These are phyloP conservation scores for Narcine bancroftii DNA, from an alignment of 2,113 vertebrate genomes.

Conservation along the genomic window DNA sequence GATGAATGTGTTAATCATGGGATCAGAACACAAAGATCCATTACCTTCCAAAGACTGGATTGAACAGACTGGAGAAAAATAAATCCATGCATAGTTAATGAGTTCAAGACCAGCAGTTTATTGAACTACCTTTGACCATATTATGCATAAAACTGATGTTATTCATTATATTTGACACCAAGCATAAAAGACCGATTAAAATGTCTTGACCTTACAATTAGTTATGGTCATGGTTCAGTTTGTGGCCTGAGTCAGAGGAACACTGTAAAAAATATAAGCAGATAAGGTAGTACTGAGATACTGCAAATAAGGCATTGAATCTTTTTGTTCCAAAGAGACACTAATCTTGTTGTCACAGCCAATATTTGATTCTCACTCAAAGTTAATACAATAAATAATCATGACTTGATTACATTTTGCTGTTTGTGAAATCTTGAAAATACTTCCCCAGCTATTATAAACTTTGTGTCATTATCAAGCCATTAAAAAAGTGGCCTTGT, in stretches of 20 bases:
- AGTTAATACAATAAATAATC: neutral
- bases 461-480: neutral
- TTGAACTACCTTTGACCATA: neutral
- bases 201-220: neutral
- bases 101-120: neutral
- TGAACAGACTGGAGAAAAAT: neutral
- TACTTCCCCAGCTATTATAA: neutral
- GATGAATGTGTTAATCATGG: neutral
- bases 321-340: neutral
- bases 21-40: neutral
- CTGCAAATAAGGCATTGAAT: neutral
- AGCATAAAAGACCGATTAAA: neutral
- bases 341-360: neutral
- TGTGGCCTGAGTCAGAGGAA: neutral
- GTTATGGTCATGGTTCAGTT: neutral
- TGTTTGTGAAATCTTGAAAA: neutral
- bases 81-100: neutral
- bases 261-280: neutral
- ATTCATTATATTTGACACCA: neutral
- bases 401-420: neutral
- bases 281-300: neutral
- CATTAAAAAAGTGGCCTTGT: too few species aligned
- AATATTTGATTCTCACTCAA: neutral
- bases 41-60: neutral
- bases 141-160: neutral